phyloP scores from a whole-genome alignment of 2,113 vertebrate species.

The Octodon degus region DNA sequence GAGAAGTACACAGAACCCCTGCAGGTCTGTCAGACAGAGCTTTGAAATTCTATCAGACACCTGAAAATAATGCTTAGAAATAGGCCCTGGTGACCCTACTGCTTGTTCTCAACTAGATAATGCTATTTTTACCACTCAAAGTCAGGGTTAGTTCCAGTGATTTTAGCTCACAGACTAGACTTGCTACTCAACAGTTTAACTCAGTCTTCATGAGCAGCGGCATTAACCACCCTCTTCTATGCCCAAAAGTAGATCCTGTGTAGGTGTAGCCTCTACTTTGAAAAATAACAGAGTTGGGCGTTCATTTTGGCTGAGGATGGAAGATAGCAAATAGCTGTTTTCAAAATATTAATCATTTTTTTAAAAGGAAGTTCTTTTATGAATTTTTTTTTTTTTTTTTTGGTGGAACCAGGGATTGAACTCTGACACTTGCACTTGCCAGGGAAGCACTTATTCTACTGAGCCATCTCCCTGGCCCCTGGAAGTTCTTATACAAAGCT shows the following conservation, averaged over 20 bases:
- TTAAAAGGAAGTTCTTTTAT: background rate
- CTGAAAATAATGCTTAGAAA: background rate
- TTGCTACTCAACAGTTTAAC: slow-evolving; percentile 11
- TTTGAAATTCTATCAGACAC: background rate
- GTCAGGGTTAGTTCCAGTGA: background rate
- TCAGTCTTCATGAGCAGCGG: slow-evolving; percentile 37
- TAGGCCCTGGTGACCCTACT: background rate
- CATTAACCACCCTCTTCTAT: slow-evolving; percentile 66
- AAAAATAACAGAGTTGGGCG: slow-evolving; percentile 65
- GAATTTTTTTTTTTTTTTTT: too few species aligned
- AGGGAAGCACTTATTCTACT: too few species aligned
- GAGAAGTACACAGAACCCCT: background rate
- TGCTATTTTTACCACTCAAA: background rate
- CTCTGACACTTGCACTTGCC: too few species aligned
- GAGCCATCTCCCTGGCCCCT: too few species aligned
- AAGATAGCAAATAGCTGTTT: slow-evolving; percentile 41
- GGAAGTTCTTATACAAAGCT: background rate
- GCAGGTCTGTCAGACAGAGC: background rate
- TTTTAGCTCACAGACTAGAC: background rate
- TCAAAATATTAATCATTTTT: slow-evolving; percentile 60
- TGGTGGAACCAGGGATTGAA: too few species aligned
- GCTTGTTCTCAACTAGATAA: background rate
- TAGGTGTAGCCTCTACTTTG: slow-evolving; percentile 61
- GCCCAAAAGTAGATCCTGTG: slow-evolving; percentile 75
- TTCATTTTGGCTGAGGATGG: slow-evolving; percentile 38